These are phyloP conservation scores for Trichomalopsis sarcophagae DNA, from an alignment of 1,140 invertebrate genomes.

Conservation along the genomic window DNA sequence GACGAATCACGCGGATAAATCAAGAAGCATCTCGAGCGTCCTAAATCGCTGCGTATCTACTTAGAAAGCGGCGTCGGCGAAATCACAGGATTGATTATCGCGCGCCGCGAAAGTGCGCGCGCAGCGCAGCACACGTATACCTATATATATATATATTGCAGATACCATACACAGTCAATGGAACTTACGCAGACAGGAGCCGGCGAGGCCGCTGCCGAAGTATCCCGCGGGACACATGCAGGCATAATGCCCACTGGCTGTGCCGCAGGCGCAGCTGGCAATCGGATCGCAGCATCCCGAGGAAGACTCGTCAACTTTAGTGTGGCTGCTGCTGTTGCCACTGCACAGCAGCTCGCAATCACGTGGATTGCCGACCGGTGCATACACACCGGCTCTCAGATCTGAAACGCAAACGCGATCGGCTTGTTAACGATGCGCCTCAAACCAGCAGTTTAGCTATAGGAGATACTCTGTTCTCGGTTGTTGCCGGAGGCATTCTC, in stretches of 20 bases:
- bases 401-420: constrained; percentile 66
- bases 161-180: not conserved
- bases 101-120: not conserved
- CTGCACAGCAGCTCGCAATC: constrained; percentile 78
- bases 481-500: not conserved
- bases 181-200: constrained; percentile 78
- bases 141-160: too few species aligned
- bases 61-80: not conserved
- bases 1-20: not conserved
- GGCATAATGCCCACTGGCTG: constrained; percentile 81
- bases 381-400: constrained; percentile 78
- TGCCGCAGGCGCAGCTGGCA: constrained; percentile 81
- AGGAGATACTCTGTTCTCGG: too few species aligned
- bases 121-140: not conserved
- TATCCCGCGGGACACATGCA: constrained; percentile 81
- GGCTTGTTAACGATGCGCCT: not conserved
- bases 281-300: constrained; percentile 77
- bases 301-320: constrained; percentile 51
- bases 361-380: constrained; percentile 70
- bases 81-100: not conserved
- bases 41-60: constrained; percentile 49
- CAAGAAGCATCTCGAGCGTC: not conserved
- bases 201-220: constrained; percentile 80
- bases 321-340: constrained; percentile 41
- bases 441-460: not conserved